Evolutionary conservation across 2,113 vertebrate species (phyloP).

Genomic region (Mixornis gularis): DNA sequence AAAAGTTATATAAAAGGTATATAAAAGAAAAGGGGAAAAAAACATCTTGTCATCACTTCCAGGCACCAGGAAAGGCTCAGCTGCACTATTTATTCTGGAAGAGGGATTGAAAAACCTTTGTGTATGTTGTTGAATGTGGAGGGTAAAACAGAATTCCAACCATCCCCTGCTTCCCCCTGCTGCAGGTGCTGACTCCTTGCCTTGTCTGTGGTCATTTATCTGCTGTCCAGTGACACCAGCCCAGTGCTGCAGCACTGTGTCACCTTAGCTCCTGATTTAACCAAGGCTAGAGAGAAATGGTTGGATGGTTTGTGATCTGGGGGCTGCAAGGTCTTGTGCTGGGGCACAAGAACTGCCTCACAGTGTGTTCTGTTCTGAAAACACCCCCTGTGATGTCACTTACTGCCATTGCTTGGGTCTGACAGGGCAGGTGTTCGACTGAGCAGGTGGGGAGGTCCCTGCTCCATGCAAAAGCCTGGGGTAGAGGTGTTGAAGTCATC

Average conservation of each 20-base stretch:
- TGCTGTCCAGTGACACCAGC: background rate
- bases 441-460: background rate
- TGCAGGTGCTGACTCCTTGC: background rate
- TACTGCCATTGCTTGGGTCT: background rate
- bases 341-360: background rate
- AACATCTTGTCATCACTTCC: background rate
- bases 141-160: background rate
- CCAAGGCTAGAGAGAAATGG: background rate
- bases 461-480: background rate
- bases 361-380: background rate
- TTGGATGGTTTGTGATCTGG: background rate
- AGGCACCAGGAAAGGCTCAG: background rate
- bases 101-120: background rate
- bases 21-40: background rate
- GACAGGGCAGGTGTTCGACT: background rate
- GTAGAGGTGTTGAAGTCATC: rapidly evolving
- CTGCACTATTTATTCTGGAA: background rate
- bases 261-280: background rate
- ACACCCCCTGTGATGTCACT: background rate
- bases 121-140: background rate
- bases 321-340: background rate
- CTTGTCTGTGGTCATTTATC: background rate
- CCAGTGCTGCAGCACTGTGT: background rate
- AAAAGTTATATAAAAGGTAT: background rate
- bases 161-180: rapidly evolving